Base-by-base conservation (phyloP, 1,140 invertebrate species). In the Calliopsis andreniformis region DNA sequence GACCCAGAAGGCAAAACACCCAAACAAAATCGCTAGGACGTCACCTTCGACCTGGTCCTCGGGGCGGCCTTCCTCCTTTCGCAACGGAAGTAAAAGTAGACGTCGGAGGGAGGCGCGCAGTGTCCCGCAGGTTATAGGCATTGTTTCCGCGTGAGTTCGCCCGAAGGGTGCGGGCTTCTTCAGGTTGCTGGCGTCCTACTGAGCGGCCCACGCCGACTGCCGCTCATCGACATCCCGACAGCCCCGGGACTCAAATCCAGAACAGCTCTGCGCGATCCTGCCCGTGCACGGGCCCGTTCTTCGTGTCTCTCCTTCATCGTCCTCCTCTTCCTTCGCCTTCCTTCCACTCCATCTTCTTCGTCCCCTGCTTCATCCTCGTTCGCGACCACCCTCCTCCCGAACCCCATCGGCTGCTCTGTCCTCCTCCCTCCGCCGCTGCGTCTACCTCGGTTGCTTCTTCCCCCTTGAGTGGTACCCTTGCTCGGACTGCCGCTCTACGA, bases 171-270 rank as follows among this genome's bases (percentile, higher is more conserved):
- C 83, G 85, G 81, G 90, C 91, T 91, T 91, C 91, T 92, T 92
- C 91, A 92, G 91, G 88, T 88, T 91, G 90, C 85, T 80, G 85
- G 85, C 79, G 85, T 90, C 89, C 90, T 91, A 91, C 91, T 86
- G 89, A 88, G 89, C 90, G 87, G 89, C 90, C 90, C 88, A 90
- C 89, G 89, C 88, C 84, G 86, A 89, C 87, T 88, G 88, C 89
- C 83, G 87, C 89, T 89, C 87, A 90, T 89, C 87, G 87, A 88
- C 88, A 85, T 87, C 86, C 87, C 83, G 87, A 88, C 86, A 86
- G 88, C 87, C 89, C 86, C 85, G 39, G 89, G 86, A 86, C 86
- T 87, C 67, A 76, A 79, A 87, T 85, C 79, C 81, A 84, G 79
- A 79, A 78, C 76, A 25, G 75, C 64, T 75, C 81, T 83, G 63